phyloP scores from a whole-genome alignment of 1,140 invertebrate genomes.

The Hesperophylax magnus region DNA sequence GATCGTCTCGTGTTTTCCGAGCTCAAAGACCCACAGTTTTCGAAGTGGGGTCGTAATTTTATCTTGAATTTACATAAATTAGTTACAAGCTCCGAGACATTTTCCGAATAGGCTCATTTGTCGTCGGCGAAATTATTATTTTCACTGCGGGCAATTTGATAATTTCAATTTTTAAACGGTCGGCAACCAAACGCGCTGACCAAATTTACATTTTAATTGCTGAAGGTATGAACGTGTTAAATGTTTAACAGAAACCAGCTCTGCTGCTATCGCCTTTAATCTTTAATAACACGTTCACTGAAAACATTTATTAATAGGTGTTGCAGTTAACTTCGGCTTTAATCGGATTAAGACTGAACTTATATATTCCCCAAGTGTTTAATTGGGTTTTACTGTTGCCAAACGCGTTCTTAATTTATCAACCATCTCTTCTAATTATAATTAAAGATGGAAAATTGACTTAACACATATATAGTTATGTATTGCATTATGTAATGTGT shows the following conservation, averaged over 20 bases:
- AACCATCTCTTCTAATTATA: too few species aligned
- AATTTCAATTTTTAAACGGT: conserved; percentile 30
- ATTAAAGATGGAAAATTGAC: too few species aligned
- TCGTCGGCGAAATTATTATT: conserved; percentile 10
- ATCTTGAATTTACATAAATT: conserved; percentile 24
- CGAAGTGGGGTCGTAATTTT: conserved; percentile 9
- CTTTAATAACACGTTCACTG: conserved; percentile 15
- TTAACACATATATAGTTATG: too few species aligned
- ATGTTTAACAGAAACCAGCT: not conserved
- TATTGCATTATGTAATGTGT: too few species aligned
- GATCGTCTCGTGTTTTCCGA: conserved; percentile 26
- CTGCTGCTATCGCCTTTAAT: conserved; percentile 2
- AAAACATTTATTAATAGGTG: conserved; percentile 12
- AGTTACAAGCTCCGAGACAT: conserved; percentile 25
- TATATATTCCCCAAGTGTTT: not conserved
- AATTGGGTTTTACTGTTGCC: conserved; percentile 11
- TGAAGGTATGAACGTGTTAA: conserved; percentile 25
- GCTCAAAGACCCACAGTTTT: conserved; percentile 4
- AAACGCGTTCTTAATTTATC: too few species aligned
- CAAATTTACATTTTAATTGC: conserved; percentile 27
- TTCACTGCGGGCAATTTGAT: conserved; percentile 18
- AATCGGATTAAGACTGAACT: conserved; percentile 9
- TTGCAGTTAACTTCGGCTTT: conserved; percentile 4
- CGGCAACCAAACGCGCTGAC: conserved; percentile 7
- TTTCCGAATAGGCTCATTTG: conserved; percentile 27